phyloP scores from a whole-genome alignment of 2,888 invertebrate genomes.

The Sminthurinus aureus region DNA sequence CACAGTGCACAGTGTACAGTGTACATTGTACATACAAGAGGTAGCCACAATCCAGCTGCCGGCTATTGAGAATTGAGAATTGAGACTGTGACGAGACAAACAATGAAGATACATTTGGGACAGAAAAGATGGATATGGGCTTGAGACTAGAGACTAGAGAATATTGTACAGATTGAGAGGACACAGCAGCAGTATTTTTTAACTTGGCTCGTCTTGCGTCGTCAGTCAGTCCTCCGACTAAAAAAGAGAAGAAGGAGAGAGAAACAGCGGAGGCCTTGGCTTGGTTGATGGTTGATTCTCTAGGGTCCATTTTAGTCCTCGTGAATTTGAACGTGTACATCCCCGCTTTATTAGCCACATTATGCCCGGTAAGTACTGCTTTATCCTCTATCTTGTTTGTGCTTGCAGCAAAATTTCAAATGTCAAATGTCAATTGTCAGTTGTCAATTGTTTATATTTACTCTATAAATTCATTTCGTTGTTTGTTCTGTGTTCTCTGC shows the following conservation, averaged over 20 bases:
- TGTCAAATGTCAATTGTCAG: not conserved
- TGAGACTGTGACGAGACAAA: not conserved
- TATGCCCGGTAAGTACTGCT: not conserved
- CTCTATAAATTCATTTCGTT: too few species aligned
- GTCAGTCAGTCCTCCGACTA: not conserved
- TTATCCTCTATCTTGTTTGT: not conserved
- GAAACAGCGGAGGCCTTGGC: too few species aligned
- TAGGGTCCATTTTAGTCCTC: constrained; percentile 18
- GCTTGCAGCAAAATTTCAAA: not conserved
- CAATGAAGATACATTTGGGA: not conserved
- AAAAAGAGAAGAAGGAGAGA: too few species aligned
- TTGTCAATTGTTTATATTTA: too few species aligned
- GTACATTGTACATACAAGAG: not conserved
- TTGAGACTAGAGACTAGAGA: too few species aligned
- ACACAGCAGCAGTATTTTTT: not conserved
- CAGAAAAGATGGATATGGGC: too few species aligned
- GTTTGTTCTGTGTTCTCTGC: too few species aligned
- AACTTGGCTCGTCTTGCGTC: not conserved
- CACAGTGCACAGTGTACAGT: not conserved
- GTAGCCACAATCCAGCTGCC: not conserved
- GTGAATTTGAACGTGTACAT: constrained; percentile 13
- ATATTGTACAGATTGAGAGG: too few species aligned
- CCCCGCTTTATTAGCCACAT: not conserved
- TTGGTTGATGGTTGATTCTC: not conserved
- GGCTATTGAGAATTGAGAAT: not conserved